phyloP scores from a whole-genome alignment of 2,113 vertebrate genomes.

The Falcunculus frontatus region DNA sequence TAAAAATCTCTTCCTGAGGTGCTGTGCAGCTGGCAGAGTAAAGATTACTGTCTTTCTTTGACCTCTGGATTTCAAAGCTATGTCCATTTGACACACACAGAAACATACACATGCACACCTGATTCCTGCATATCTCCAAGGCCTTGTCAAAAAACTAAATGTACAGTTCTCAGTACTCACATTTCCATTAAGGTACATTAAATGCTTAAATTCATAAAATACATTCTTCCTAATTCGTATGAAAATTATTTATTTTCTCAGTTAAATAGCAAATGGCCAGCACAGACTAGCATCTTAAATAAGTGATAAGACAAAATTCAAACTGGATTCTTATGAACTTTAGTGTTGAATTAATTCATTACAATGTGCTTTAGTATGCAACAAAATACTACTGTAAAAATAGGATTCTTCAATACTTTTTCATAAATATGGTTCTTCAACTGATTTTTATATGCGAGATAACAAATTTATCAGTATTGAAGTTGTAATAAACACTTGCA shows the following conservation, averaged over 20 bases:
- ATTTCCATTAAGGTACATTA: background rate
- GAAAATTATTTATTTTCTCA: background rate
- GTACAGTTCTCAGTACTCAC: background rate
- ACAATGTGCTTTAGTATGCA: background rate
- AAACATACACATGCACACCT: background rate
- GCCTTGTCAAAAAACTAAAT: background rate
- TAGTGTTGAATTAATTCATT: background rate
- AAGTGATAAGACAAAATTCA: background rate
- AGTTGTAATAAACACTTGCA: background rate
- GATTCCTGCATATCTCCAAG: background rate
- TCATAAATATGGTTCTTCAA: background rate
- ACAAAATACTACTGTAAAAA: background rate
- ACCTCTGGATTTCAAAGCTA: background rate
- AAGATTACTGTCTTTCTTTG: background rate
- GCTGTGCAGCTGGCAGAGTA: background rate
- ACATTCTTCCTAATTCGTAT: background rate
- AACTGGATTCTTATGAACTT: background rate
- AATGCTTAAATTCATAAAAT: background rate
- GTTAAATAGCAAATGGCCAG: background rate
- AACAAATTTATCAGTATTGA: background rate
- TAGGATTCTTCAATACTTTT: background rate
- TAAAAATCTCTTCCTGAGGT: background rate
- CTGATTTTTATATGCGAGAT: background rate
- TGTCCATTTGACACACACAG: background rate
- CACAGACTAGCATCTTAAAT: background rate